Evolutionary conservation across 2,888 invertebrate species (phyloP).

Genomic region (Chrysolina oricalcia): DNA sequence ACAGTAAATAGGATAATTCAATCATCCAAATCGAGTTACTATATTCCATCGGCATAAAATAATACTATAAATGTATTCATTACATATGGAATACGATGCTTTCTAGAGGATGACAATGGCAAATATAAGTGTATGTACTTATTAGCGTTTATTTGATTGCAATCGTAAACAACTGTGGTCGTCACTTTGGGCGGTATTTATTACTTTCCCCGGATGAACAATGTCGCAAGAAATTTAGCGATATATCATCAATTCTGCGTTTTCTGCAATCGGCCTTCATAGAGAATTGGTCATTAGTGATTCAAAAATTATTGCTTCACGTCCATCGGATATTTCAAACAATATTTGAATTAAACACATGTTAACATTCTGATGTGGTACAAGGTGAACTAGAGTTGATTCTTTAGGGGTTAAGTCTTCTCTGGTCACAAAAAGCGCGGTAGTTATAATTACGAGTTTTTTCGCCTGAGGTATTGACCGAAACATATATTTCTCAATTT

Average conservation of each 20-base stretch:
- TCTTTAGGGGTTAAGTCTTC: neutral
- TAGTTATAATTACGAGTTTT: no score
- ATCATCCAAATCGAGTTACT: conserved; percentile 22
- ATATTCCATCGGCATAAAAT: conserved; percentile 33
- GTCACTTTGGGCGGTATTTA: conserved; percentile 45
- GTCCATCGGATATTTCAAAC: neutral
- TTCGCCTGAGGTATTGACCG: no score
- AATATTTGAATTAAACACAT: neutral
- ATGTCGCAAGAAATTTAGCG: conserved; percentile 32
- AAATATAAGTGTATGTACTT: conserved; percentile 41
- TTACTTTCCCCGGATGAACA: conserved; percentile 49
- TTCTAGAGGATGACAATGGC: conserved; percentile 40
- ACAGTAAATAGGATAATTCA: conserved; percentile 10
- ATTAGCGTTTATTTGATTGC: conserved; percentile 41
- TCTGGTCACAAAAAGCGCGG: no score
- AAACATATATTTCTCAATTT: no score
- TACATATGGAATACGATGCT: conserved; percentile 26
- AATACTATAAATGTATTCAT: conserved; percentile 18
- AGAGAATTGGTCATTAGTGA: neutral
- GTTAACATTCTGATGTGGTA: conserved; percentile 1
- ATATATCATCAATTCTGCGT: conserved; percentile 16
- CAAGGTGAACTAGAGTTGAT: neutral
- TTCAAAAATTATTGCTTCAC: neutral
- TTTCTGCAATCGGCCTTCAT: conserved; percentile 5
- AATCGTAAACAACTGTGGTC: conserved; percentile 33